These are phyloP conservation scores for Mus caroli DNA, from an alignment of 2,797 vertebrate species.

Conservation along the genomic window DNA sequence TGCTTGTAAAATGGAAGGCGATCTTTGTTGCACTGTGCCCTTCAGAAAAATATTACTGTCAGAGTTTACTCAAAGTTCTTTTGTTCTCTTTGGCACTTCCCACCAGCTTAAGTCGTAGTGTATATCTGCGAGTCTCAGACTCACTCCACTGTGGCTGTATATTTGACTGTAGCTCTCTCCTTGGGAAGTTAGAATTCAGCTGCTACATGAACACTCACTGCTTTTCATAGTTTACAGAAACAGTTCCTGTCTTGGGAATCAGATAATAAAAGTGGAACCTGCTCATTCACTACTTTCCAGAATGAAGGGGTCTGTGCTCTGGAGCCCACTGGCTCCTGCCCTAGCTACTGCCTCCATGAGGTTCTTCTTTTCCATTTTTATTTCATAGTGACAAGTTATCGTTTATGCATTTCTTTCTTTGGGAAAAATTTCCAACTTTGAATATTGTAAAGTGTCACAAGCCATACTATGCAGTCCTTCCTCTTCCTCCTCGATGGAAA, in stretches of 20 bases:
- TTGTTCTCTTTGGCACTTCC: background rate
- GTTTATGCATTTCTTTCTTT: background rate
- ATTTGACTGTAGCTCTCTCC: background rate
- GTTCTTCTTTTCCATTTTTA: background rate
- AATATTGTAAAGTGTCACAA: background rate
- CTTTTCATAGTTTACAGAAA: slow-evolving; percentile 13
- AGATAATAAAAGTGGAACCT: slow-evolving; percentile 8
- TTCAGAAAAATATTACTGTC: background rate
- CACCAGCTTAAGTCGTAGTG: background rate
- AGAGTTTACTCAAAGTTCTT: background rate
- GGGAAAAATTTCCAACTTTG: slow-evolving; percentile 26
- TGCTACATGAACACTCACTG: slow-evolving; percentile 7
- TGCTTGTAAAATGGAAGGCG: background rate
- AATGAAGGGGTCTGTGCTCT: background rate
- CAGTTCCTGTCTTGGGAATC: slow-evolving; percentile 4
- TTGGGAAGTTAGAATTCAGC: background rate
- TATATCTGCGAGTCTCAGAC: background rate
- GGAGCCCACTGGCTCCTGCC: background rate
- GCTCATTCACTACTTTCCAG: background rate
- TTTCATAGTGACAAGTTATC: background rate
- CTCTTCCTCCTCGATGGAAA: background rate
- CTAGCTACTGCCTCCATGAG: background rate
- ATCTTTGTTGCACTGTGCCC: background rate
- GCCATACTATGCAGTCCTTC: background rate
- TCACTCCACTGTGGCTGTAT: background rate